phyloP scores from a whole-genome alignment of 2,888 invertebrate genomes.

The Parochlus steinenii region DNA sequence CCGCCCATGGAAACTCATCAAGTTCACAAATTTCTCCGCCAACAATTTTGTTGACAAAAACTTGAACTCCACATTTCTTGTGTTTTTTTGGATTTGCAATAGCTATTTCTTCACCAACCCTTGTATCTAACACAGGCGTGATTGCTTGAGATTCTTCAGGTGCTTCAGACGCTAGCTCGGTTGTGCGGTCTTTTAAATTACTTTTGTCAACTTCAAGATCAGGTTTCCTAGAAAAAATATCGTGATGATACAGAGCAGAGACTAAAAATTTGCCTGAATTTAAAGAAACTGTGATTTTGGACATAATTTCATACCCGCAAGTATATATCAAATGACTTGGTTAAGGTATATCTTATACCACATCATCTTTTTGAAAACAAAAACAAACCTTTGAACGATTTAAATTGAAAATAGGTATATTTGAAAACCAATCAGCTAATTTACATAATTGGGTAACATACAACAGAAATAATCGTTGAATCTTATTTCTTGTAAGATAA shows the following conservation, averaged over 20 bases:
- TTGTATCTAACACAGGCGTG: neutral
- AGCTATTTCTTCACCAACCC: no score
- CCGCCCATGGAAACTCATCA: slow-evolving; percentile 30
- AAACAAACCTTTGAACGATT: no score
- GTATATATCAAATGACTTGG: no score
- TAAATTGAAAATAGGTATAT: no score
- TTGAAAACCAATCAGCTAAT: no score
- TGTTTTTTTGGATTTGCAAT: neutral
- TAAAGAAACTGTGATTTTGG: neutral
- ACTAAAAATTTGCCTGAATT: neutral
- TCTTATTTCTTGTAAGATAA: no score
- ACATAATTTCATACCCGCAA: no score
- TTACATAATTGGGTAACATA: no score
- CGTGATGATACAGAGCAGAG: neutral
- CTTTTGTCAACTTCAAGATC: slow-evolving; percentile 11
- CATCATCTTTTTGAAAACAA: no score
- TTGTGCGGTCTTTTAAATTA: slow-evolving; percentile 2
- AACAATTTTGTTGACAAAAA: slow-evolving; percentile 38
- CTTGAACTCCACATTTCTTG: slow-evolving; percentile 36
- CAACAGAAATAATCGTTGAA: no score
- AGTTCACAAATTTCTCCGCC: slow-evolving; percentile 44
- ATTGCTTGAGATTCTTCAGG: neutral
- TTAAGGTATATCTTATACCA: no score
- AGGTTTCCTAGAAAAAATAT: slow-evolving; percentile 8
- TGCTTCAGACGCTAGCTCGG: no score